phyloP scores from a whole-genome alignment of 2,888 invertebrate species.

The Agrilus cyanescens region DNA sequence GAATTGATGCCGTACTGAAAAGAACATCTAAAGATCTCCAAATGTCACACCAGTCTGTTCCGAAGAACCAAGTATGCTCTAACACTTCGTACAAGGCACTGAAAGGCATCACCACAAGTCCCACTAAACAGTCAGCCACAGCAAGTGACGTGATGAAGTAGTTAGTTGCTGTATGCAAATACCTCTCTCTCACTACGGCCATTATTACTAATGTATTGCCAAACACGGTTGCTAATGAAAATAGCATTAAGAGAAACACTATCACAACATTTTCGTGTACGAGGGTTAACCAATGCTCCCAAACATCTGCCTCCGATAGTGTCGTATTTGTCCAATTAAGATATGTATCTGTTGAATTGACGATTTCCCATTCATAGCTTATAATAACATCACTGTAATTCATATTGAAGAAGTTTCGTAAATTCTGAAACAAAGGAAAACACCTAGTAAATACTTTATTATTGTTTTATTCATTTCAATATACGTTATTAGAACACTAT shows the following conservation, averaged over 20 bases:
- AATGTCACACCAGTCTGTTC: constrained; percentile 91
- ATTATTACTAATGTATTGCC: constrained; percentile 91
- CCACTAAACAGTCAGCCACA: constrained; percentile 92
- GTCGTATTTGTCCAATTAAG: constrained; percentile 26
- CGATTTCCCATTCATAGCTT: constrained; percentile 13
- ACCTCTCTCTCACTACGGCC: constrained; percentile 85
- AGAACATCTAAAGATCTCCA: constrained; percentile 96
- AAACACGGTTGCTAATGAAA: constrained; percentile 86
- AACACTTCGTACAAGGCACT: constrained; percentile 82
- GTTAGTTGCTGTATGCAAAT: constrained; percentile 93
- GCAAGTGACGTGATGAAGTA: constrained; percentile 96
- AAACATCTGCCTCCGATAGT: constrained; percentile 29
- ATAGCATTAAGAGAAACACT: constrained; percentile 70
- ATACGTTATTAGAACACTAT: no score
- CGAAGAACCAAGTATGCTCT: constrained; percentile 88
- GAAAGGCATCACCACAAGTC: constrained; percentile 96
- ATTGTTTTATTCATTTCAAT: neutral
- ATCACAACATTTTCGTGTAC: constrained; percentile 62
- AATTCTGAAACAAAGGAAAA: neutral
- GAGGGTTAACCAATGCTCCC: constrained; percentile 39
- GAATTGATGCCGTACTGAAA: constrained; percentile 93
- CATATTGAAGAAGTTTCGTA: constrained; percentile 12
- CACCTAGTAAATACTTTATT: neutral
- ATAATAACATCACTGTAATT: constrained; percentile 20
- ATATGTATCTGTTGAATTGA: constrained; percentile 13